Base-by-base conservation (phyloP, 2,888 invertebrate species). In the Tricholauxania praeusta region DNA sequence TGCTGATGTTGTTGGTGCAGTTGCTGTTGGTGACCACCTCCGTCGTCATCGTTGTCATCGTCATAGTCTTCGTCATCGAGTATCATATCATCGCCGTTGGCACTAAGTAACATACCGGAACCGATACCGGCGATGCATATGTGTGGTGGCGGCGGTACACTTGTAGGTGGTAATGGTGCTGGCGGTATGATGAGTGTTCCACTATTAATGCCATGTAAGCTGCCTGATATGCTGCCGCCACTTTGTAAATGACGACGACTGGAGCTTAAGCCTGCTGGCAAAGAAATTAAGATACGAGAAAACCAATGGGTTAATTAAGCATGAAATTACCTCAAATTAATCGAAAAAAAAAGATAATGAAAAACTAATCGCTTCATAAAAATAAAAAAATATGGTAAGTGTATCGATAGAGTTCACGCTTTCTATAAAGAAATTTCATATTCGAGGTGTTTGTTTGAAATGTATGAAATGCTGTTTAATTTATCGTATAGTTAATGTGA, bases 201-300 rank as follows among this genome's bases (percentile, higher is more conserved):
- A 74, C 85, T 87, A 75, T 87, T 87, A 51, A 88, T 86, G 75
- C 87, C 87, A 73, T 87, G 87, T 68, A 88, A 78, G 75, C 88
- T 88, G 71, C 88, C 88, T n/a, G 88, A 87, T 73, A 88, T 83
- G 78, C 88, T 88, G 57, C 87, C 87, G 52, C 85, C 83, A 64
- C 86, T 83, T 80, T 88, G 88, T 75, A 88, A 79, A 83, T 88
- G 88, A 72, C 88, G 84, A 72, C 88, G 85, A 82, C 88, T 88
- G 72, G 88, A 88, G 81, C 86, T 87, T 73, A 88, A 83, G 77
- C 88, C 88, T 83, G 77, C 77, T 81, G 78, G 62, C 12, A 49
- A 2, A 17, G 7, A 1, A 60, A 72, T 28, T 14, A 39, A 39
- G 8, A 2, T 12, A 15, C 10, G 22, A 49, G 51, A 15, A 22